phyloP scores from a whole-genome alignment of 2,113 vertebrate genomes.

The Pantherophis guttatus region DNA sequence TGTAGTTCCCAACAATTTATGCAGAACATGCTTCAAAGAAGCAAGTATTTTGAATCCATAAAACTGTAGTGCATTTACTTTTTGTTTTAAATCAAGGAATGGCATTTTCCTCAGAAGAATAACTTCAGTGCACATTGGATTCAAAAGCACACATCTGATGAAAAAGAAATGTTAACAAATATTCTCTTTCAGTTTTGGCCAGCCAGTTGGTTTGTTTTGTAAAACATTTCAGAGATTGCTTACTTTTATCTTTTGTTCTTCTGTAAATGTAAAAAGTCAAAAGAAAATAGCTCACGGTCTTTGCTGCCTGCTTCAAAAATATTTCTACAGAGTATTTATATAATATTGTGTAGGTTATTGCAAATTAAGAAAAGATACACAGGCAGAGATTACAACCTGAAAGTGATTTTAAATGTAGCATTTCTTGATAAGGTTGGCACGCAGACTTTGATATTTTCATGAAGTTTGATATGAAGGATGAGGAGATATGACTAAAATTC shows the following conservation, averaged over 20 bases:
- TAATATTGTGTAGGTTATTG: background rate
- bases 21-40: background rate
- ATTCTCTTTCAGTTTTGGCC: conserved; percentile 22
- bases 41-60: background rate
- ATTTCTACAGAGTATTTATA: background rate
- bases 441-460: background rate
- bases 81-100: background rate
- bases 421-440: background rate
- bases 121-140: background rate
- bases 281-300: background rate
- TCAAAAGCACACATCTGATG: background rate
- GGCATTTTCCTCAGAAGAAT: background rate
- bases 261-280: background rate
- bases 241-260: conserved; percentile 16
- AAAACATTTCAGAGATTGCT: conserved; percentile 37
- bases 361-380: background rate
- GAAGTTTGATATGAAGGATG: background rate
- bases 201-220: conserved; percentile 19
- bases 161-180: conserved; percentile 1
- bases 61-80: background rate
- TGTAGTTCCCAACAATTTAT: background rate
- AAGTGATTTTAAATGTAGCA: background rate
- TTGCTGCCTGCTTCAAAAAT: background rate
- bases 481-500: background rate
- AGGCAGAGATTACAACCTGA: background rate